A percentile compares a stretch with the other conserved stretches of the same genome.
Evolutionary conservation across 2,888 invertebrate genomes (phyloP).

Genomic region (Calameuta filiformis): DNA sequence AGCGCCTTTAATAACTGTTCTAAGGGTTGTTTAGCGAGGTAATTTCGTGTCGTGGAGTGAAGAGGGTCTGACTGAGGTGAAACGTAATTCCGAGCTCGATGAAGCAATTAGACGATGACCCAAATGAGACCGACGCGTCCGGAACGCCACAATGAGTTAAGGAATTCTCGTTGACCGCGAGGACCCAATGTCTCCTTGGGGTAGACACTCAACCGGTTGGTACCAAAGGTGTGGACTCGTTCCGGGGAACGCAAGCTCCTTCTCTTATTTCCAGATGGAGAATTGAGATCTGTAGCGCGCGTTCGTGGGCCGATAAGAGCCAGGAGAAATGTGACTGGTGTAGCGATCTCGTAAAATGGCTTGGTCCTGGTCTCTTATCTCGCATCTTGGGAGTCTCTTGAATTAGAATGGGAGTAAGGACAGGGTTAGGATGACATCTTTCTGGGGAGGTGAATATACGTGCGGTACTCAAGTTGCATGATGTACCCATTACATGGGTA

Average conservation of each 20-base stretch:
- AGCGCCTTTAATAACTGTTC: neutral
- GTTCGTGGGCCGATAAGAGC: neutral
- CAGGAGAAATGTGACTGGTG: neutral
- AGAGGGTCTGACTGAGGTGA: neutral
- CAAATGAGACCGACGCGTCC: neutral
- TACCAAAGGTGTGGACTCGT: neutral
- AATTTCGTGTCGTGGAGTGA: neutral
- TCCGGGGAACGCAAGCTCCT: neutral
- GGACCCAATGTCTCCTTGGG: neutral
- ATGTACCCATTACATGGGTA: neutral
- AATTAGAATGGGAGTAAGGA: neutral
- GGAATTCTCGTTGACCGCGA: neutral
- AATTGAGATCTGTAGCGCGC: neutral
- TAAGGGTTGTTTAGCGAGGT: slow-evolving; percentile 6
- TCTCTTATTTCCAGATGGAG: neutral
- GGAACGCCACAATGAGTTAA: neutral
- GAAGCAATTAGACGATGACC: slow-evolving; percentile 5
- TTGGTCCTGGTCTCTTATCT: neutral
- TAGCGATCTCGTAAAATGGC: neutral
- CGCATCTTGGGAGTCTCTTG: neutral
- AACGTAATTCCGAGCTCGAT: neutral
- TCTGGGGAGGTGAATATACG: neutral
- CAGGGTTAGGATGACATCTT: neutral
- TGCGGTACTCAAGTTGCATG: neutral
- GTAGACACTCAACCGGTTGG: neutral